These are phyloP conservation scores for Bucco capensis DNA, from an alignment of 2,113 vertebrate genomes.

Conservation along the genomic window DNA sequence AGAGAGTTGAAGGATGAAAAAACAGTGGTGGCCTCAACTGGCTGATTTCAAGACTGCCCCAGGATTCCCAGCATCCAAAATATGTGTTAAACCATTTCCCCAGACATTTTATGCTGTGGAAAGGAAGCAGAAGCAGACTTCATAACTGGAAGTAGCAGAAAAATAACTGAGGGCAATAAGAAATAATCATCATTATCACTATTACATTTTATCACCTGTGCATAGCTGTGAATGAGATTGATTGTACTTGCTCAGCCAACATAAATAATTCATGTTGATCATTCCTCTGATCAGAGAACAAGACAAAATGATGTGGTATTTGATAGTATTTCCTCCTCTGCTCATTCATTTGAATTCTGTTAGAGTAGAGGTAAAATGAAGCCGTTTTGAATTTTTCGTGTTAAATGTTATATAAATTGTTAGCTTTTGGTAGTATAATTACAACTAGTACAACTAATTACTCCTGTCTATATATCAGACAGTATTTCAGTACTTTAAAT, in stretches of 20 bases:
- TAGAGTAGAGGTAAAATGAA: background rate
- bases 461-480: background rate
- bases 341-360: conserved; percentile 22
- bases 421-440: background rate
- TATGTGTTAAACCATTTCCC: background rate
- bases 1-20: background rate
- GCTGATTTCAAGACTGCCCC: background rate
- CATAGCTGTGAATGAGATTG: background rate
- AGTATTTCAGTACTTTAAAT: background rate
- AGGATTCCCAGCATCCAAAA: background rate
- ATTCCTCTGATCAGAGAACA: conserved; percentile 1
- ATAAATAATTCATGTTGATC: conserved; percentile 47
- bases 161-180: background rate
- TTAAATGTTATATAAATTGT: background rate
- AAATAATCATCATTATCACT: background rate
- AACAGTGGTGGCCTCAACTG: background rate
- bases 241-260: background rate
- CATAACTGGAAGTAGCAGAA: background rate
- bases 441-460: too few relatives aligned
- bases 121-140: background rate
- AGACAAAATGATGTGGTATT: background rate
- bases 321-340: background rate
- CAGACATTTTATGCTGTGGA: background rate
- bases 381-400: conserved; percentile 7
- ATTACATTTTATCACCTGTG: conserved; percentile 19